Percentiles rank a stretch among this genome's conserved stretches.
Evolutionary conservation across 2,888 invertebrate species (phyloP).

Genomic region (Andrena bucephala): DNA sequence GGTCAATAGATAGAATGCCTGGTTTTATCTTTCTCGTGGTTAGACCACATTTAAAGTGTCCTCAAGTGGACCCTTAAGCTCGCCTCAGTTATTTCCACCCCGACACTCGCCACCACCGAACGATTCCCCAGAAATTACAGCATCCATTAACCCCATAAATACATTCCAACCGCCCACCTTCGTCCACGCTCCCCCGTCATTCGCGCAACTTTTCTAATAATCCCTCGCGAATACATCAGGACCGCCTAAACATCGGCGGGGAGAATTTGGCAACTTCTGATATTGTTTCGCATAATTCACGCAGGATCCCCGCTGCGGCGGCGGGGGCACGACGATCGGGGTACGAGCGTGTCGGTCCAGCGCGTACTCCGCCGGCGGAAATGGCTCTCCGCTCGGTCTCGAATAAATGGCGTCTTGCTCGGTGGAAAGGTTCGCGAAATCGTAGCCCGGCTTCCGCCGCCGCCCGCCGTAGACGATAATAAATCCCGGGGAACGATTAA

Average conservation of each 20-base stretch:
- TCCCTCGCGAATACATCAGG: slow-evolving; percentile 25
- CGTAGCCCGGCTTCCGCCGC: slow-evolving; percentile 29
- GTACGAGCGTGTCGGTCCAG: neutral
- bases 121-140: slow-evolving; percentile 13
- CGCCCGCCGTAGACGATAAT: slow-evolving; percentile 61
- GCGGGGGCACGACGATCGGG: neutral
- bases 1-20: too few relatives aligned
- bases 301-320: neutral
- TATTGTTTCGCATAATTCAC: slow-evolving; percentile 56
- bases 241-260: slow-evolving; percentile 4
- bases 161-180: slow-evolving; percentile 2
- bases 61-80: neutral
- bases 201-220: slow-evolving; percentile 53
- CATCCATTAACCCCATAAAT: slow-evolving; percentile 28
- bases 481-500: slow-evolving; percentile 68
- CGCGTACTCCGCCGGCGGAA: slow-evolving; percentile 11
- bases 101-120: neutral
- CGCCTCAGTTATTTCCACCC: too few relatives aligned
- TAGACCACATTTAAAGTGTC: too few relatives aligned
- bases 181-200: neutral
- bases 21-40: too few relatives aligned
- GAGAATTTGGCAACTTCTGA: slow-evolving; percentile 35
- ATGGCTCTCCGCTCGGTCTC: neutral
- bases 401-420: slow-evolving; percentile 64
- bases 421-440: slow-evolving; percentile 42